A percentile compares a stretch with the other conserved stretches of the same genome.
These are phyloP conservation scores for Adoxophyes honmai DNA, from an alignment of 1,140 invertebrate genomes.

Conservation along the genomic window DNA sequence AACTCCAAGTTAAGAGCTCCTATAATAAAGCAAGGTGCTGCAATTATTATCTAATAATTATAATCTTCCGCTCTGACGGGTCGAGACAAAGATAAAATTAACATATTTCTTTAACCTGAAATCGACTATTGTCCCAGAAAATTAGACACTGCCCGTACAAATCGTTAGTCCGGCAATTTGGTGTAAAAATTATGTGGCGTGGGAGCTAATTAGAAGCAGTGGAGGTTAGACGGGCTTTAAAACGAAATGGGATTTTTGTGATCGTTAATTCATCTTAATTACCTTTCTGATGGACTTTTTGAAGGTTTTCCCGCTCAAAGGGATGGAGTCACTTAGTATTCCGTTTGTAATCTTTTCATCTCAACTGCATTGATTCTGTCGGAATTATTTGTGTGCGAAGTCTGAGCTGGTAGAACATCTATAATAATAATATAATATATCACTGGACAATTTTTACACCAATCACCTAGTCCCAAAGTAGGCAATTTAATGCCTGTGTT, in stretches of 20 bases:
- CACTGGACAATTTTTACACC: too few relatives aligned
- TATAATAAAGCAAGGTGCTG: constrained; percentile 33
- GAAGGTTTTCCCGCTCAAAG: constrained; percentile 28
- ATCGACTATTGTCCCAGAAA: constrained; percentile 59
- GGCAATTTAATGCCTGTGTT: too few relatives aligned
- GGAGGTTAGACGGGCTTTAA: constrained; percentile 25
- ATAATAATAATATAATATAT: too few relatives aligned
- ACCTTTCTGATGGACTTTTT: constrained; percentile 45
- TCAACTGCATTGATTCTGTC: neutral
- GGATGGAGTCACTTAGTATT: constrained; percentile 36
- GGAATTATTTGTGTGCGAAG: too few relatives aligned
- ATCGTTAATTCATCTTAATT: constrained; percentile 58
- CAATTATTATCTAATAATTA: constrained; percentile 57
- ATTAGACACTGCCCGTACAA: constrained; percentile 55
- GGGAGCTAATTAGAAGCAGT: constrained; percentile 39
- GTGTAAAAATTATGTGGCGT: constrained; percentile 48
- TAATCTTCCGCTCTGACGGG: constrained; percentile 61
- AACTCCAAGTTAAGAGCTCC: constrained; percentile 24
- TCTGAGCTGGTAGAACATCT: too few relatives aligned
- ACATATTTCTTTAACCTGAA: constrained; percentile 62
- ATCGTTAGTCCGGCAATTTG: constrained; percentile 49
- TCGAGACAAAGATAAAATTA: constrained; percentile 60
- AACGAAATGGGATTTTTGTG: constrained; percentile 28
- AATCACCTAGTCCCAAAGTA: too few relatives aligned
- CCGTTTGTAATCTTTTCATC: constrained; percentile 12